These are phyloP conservation scores for Cairina moschata DNA, from an alignment of 2,113 vertebrate species.

Conservation along the genomic window DNA sequence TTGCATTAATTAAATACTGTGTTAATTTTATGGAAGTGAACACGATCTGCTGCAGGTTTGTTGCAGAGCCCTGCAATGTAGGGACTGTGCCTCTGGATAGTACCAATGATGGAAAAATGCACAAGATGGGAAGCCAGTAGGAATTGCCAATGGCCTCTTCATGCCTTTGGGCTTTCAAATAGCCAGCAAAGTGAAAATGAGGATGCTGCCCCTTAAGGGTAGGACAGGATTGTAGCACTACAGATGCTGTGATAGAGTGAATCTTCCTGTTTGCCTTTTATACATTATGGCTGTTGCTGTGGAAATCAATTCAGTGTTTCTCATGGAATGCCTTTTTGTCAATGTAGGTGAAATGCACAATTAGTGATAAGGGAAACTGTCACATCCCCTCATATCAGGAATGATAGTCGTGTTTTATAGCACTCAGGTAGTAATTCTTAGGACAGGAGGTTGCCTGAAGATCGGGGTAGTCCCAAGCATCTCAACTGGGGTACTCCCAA, in stretches of 20 bases:
- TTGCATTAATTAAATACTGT: constrained; percentile 63
- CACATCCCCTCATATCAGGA: background rate
- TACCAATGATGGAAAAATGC: background rate
- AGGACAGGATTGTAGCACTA: background rate
- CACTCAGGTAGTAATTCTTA: background rate
- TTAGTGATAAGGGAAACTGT: background rate
- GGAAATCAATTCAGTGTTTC: background rate
- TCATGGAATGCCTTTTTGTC: background rate
- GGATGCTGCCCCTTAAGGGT: constrained; percentile 34
- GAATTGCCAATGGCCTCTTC: background rate
- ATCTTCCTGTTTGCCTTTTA: background rate
- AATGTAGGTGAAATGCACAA: background rate
- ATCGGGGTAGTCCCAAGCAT: constrained; percentile 1
- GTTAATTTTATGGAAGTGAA: constrained; percentile 49
- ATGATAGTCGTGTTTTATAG: fast-evolving
- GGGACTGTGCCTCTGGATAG: background rate
- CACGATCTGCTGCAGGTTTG: constrained; percentile 1
- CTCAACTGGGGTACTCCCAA: constrained; percentile 15
- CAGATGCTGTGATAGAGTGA: background rate
- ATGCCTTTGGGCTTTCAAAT: background rate
- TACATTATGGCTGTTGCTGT: background rate
- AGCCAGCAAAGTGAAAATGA: background rate
- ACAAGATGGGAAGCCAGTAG: background rate
- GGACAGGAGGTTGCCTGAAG: background rate
- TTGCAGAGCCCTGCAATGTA: background rate